Percentiles rank a stretch among this genome's conserved stretches.
Conservation (phyloP, 2,113 vertebrate genomes). For the Callopanchax toddi region DNA sequence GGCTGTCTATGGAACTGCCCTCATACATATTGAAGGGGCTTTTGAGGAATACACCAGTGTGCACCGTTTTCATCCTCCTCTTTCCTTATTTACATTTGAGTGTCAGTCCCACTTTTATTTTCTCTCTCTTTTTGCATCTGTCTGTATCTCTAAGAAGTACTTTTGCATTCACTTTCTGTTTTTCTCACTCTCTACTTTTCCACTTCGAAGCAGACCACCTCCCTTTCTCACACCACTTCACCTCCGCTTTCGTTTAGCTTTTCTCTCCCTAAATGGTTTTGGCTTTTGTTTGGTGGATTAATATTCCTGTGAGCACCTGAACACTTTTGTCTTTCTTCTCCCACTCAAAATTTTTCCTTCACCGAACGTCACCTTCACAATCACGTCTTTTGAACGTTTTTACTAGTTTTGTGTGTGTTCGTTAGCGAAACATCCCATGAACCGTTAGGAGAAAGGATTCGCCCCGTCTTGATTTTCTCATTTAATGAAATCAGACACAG, state of each 20-base stretch:
- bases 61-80: conserved; percentile 55
- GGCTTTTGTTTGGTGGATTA: conserved; percentile 44
- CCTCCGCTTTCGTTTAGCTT: conserved; percentile 17
- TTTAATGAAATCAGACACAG: too few relatives aligned
- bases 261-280: conserved; percentile 24
- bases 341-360: too few relatives aligned
- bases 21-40: conserved; percentile 77
- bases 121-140: conserved; percentile 35
- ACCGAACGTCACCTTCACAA: conserved; percentile 6
- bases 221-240: conserved; percentile 58
- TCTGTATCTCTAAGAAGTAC: conserved; percentile 58
- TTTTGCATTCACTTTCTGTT: conserved; percentile 61
- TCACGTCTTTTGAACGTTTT: not conserved
- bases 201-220: conserved; percentile 34
- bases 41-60: conserved; percentile 70
- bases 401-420: too few relatives aligned
- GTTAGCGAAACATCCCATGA: too few relatives aligned
- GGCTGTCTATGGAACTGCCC: conserved; percentile 61
- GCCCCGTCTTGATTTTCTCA: too few relatives aligned
- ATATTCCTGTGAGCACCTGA: conserved; percentile 14
- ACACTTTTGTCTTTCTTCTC: not conserved
- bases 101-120: conserved; percentile 59
- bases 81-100: conserved; percentile 71
- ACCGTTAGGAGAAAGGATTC: too few relatives aligned
- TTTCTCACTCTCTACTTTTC: conserved; percentile 63